Evolutionary conservation across 2,888 invertebrate genomes (phyloP), one percentile per base, ranked within the genome.

Genomic region (Acholoe squamosa): DNA sequence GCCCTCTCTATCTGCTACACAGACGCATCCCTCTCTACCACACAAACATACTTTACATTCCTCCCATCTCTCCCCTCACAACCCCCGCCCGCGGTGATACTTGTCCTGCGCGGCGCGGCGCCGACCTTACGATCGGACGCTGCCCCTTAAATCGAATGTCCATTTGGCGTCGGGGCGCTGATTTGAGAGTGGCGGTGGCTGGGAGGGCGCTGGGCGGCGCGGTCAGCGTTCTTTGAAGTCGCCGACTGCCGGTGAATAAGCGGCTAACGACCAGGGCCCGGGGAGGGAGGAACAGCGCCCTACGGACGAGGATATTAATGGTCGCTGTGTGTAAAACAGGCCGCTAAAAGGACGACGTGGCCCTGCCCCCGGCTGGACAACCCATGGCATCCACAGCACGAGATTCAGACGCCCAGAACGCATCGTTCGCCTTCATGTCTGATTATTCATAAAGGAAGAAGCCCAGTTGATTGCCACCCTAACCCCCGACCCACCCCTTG

Each of bases 231-330:
- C 86, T 86, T 86, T 86, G 86, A 86, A 86, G 86, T 86, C 56
- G 52, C 52, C 86, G 54, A 54, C 54, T 31, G 52, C 51, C 56
- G 86, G n/a, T 86, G 86, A 86, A 86, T 86, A 86, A 86, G 54
- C 86, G 86, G 52, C 86, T 86, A 86, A 86, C 86, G 86, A 86
- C 86, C 86, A 14, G 52, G 84, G 43, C 86, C 14, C 80, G 86
- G 54, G 25, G 56, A 84, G 84, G 84, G 16, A 12, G 28, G 25
- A 28, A 22, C 28, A 54, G 25, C 31, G 56, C 86, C 52, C 86
- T 56, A 10, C 52, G 86, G 56, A 86, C 28, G 86, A 52, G 56
- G 25, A 54, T 86, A 86, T 86, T 86, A 86, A 86, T 86, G 56
- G 86, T 51, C 86, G 56, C 54, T 86, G 86, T 54, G 51, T 51